Evolutionary conservation across 2,113 vertebrate species (phyloP), one percentile per base, ranked within the genome.

Genomic region (Thomomys bottae): DNA sequence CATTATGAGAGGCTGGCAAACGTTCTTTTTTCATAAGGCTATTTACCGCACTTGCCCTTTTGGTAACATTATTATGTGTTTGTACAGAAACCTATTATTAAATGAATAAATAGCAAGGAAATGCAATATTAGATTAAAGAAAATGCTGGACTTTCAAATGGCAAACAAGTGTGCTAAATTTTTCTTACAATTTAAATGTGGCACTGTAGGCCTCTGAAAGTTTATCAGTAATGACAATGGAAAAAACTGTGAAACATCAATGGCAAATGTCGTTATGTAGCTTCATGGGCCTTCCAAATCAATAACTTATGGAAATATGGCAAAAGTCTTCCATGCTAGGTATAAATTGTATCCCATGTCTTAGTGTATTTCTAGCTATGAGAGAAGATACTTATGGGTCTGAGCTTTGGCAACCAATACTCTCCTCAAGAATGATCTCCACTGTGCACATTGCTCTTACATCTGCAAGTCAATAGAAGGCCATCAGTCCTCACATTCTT

Each of bases 61-160:
- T 94, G 42, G 85, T 95, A 94, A 93, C 91, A 92, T 59, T 94
- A 92, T 66, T 94, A 92, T 94, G 93, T 93, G 92, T 97, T 97
- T 96, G 57, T 93, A 86, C 83, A 95, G n/a, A 82, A 89, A 4
- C 40, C 79, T 81, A 85, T 84, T 92, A 42, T 90, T 95, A 87
- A 83, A 15, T 91, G 92, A 87, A 96, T 93, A 96, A 94, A 85
- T 91, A 89, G 61, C 89, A 92, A 38, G 57, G 42, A 92, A 94
- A 96, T 87, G 34, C 81, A 92, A 79, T 94, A 67, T 89, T 20
- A 86, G 81, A 64, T 70, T 91, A 95, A 96, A 89, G 77, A 94
- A 93, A 93, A 78, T 95, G 59, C 80, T 95, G 80, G 88, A 59
- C 70, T 93, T 95, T 93, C 36, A 95, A 92, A 95, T 79, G 59